Evolutionary conservation across 1,140 invertebrate species (phyloP).

Genomic region (Planococcus citri): DNA sequence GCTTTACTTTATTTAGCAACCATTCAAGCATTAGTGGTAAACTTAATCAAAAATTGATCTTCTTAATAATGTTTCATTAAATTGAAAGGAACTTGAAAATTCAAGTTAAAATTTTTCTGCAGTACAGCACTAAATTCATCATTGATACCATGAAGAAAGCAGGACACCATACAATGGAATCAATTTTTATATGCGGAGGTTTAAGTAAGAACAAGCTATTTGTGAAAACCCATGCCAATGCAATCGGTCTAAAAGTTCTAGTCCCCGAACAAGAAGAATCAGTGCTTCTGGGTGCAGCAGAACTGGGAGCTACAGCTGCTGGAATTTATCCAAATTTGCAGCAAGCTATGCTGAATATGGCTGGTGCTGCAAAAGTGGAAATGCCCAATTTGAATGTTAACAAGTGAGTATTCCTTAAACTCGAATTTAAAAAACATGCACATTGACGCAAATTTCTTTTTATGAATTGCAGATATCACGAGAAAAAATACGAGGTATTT

Average conservation of each 20-base stretch:
- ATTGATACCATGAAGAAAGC: constrained; percentile 52
- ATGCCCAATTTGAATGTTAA: constrained; percentile 37
- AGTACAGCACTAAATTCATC: constrained; percentile 88
- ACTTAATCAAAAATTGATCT: too few species aligned
- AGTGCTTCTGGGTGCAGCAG: constrained; percentile 73
- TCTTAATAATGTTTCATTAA: background rate
- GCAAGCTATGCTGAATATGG: constrained; percentile 59
- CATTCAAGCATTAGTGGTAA: constrained; percentile 75
- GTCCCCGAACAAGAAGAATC: constrained; percentile 62
- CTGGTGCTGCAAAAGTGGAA: constrained; percentile 51
- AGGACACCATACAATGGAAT: constrained; percentile 45
- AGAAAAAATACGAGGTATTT: constrained; percentile 71
- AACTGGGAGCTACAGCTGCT: constrained; percentile 63
- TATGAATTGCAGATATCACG: constrained; percentile 48
- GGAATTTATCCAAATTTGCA: constrained; percentile 44
- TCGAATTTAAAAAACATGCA: background rate
- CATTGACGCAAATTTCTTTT: background rate
- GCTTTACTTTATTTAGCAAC: constrained; percentile 73
- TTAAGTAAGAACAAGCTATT: constrained; percentile 73
- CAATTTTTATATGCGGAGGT: constrained; percentile 76
- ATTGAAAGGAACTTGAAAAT: background rate
- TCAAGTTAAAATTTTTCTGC: constrained; percentile 32
- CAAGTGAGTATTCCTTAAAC: background rate
- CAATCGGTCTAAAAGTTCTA: constrained; percentile 55
- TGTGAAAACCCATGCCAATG: constrained; percentile 73